phyloP scores from a whole-genome alignment of 2,113 vertebrate genomes.

The Oncorhynchus mykiss region DNA sequence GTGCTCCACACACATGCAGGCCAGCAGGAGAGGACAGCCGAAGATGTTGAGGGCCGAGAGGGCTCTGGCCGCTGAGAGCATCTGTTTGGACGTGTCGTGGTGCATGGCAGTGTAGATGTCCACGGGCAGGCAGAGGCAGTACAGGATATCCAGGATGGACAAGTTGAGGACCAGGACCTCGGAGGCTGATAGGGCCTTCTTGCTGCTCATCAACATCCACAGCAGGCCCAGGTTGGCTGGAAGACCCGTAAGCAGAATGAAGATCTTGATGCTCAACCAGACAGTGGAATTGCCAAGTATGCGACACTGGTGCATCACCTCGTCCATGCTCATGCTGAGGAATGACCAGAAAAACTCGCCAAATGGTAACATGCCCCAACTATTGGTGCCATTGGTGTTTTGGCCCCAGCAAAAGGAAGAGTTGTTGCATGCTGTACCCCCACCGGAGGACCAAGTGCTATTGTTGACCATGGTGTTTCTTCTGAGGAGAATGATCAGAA shows the following conservation, averaged over 20 bases:
- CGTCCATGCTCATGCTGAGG: background rate
- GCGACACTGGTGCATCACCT: conserved; percentile 11
- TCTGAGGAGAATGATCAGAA: background rate
- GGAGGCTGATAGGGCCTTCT: conserved; percentile 33
- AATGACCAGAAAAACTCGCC: background rate
- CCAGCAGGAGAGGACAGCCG: conserved; percentile 53
- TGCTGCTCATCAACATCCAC: conserved; percentile 42
- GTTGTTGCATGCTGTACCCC: background rate
- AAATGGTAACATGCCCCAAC: background rate
- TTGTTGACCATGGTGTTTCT: conserved; percentile 12
- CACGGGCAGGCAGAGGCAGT: conserved; percentile 38
- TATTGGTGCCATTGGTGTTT: too few relatives aligned
- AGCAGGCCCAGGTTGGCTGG: conserved; percentile 39
- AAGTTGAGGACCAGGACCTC: conserved; percentile 53
- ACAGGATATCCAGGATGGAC: conserved; percentile 34
- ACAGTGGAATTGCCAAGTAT: rapidly evolving
- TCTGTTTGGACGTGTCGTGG: background rate
- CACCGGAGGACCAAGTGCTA: background rate
- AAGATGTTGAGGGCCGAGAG: conserved; percentile 38
- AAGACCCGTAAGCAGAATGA: conserved; percentile 19
- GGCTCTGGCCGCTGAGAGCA: background rate
- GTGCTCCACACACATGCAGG: conserved; percentile 59
- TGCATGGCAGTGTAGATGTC: background rate
- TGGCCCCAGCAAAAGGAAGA: background rate
- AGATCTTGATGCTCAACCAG: conserved; percentile 25